Evolutionary conservation across 2,113 vertebrate species (phyloP).

Genomic region (Heptranchias perlo): DNA sequence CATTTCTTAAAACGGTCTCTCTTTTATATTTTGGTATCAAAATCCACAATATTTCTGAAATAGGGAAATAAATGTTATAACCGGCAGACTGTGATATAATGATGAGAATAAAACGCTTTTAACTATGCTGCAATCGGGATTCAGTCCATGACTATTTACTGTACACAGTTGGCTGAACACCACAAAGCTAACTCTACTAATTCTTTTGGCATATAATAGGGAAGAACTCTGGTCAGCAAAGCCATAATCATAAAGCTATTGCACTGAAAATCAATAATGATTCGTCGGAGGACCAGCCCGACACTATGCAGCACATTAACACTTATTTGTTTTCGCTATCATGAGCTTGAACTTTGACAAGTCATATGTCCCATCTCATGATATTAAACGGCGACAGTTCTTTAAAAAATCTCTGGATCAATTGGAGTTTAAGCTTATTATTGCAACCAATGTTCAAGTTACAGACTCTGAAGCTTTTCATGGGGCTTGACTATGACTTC

Average conservation of each 20-base stretch:
- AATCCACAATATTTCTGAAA: neutral
- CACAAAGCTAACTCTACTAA: neutral
- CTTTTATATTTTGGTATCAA: neutral
- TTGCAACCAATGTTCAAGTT: neutral
- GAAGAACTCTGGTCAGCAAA: conserved; percentile 22
- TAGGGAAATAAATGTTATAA: neutral
- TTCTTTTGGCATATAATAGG: neutral
- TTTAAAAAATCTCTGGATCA: neutral
- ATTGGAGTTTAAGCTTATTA: conserved; percentile 16
- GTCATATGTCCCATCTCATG: neutral
- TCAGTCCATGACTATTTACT: neutral
- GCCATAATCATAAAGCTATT: conserved; percentile 28
- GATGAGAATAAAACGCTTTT: neutral
- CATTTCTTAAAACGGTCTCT: neutral
- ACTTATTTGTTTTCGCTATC: neutral
- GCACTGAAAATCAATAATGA: conserved; percentile 15
- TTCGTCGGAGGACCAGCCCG: neutral
- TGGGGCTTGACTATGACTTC: neutral
- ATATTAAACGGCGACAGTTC: neutral
- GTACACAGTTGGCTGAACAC: conserved; percentile 12
- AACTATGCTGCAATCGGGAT: neutral
- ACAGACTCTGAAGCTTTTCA: neutral
- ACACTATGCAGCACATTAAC: neutral
- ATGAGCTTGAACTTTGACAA: neutral
- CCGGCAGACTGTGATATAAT: neutral